Conservation (phyloP, 1,140 invertebrate genomes). For the Notospermus geniculatus region DNA sequence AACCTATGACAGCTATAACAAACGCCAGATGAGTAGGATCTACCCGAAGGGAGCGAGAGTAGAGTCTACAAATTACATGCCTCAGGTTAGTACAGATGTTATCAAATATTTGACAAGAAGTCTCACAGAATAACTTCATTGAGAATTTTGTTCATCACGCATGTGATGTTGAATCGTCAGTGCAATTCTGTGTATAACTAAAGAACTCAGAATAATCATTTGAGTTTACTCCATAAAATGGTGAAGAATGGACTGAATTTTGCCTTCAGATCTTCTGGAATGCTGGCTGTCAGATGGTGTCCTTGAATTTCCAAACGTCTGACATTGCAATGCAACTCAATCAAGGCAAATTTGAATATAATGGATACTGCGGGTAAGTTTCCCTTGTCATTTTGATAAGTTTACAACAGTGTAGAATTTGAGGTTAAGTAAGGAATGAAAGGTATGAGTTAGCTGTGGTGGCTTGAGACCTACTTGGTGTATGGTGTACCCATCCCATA, state of each 20-base stretch:
- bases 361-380: constrained; percentile 88
- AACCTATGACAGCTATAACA: constrained; percentile 76
- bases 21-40: constrained; percentile 95
- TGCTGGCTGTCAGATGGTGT: constrained; percentile 99
- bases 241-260: too few species aligned
- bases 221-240: too few species aligned
- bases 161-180: too few species aligned
- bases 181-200: too few species aligned
- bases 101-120: background rate
- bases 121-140: too few species aligned
- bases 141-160: too few species aligned
- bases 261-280: constrained; percentile 88
- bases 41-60: constrained; percentile 98
- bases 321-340: constrained; percentile 99
- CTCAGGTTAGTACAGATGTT: constrained; percentile 75
- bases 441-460: too few species aligned
- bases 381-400: background rate
- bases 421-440: too few species aligned
- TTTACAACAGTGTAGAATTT: too few species aligned
- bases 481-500: too few species aligned
- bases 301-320: constrained; percentile 99
- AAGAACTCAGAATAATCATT: too few species aligned
- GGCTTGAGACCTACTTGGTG: too few species aligned
- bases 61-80: constrained; percentile 99
- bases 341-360: constrained; percentile 99